Conservation (phyloP, 1,140 invertebrate genomes). For the Drosophila ercepeae region DNA sequence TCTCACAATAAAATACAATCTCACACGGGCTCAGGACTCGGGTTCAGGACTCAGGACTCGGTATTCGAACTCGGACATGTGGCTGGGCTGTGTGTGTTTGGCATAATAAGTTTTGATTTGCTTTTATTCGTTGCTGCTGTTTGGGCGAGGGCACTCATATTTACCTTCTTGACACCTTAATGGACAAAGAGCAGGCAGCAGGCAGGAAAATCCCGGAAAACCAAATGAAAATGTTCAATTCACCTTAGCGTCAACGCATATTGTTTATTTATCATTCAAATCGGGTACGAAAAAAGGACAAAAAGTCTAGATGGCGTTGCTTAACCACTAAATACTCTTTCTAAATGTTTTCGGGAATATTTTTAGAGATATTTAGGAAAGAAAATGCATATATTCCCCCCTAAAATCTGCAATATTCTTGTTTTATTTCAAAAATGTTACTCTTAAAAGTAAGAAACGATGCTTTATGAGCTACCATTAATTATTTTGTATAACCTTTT, state of each 20-base stretch:
- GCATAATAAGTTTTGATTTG: conserved; percentile 82
- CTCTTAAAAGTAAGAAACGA: too few relatives aligned
- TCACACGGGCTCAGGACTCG: conserved; percentile 12
- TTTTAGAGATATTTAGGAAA: too few relatives aligned
- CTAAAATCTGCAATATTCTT: too few relatives aligned
- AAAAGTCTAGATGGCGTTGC: background rate
- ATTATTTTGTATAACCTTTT: too few relatives aligned
- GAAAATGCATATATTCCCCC: too few relatives aligned
- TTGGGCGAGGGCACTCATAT: conserved; percentile 29
- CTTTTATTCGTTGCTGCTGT: conserved; percentile 65
- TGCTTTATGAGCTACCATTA: too few relatives aligned
- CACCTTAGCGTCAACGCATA: conserved; percentile 37
- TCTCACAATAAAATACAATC: conserved; percentile 52
- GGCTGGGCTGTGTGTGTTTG: conserved; percentile 45
- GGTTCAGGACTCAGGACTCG: too few relatives aligned
- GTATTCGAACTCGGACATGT: background rate
- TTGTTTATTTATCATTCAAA: conserved; percentile 55
- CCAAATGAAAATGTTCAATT: conserved; percentile 48
- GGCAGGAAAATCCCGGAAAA: background rate
- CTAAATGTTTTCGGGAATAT: too few relatives aligned
- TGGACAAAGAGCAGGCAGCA: conserved; percentile 50
- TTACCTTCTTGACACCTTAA: conserved; percentile 76
- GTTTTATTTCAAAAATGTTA: too few relatives aligned
- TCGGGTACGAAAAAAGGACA: background rate
- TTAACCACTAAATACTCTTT: background rate